Base-by-base conservation (phyloP, 2,113 vertebrate genomes). In the Andinoacara biseriatus region DNA sequence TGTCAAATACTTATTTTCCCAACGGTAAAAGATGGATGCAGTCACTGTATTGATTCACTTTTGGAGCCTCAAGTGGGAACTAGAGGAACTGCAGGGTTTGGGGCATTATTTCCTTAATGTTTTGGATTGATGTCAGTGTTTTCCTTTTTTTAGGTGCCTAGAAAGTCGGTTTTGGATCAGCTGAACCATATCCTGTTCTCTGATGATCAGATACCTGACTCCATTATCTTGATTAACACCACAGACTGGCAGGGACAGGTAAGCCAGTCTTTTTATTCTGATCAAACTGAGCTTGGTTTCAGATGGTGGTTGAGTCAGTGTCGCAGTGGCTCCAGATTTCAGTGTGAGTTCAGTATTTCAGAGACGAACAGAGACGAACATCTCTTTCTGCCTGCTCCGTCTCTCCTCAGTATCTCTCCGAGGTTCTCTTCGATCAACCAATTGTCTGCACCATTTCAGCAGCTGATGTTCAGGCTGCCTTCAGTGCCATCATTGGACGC, bases 201-300 rank as follows among this genome's bases (percentile, higher is more conserved):
- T 31, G 94, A 95, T 4, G 94, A 95, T 3, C 84, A 85, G 24
- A 82, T 95, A 0, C 95, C 95, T 1, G 95, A 95, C 17, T 92
- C 87, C 81, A 90, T 95, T 77, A 90, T 95, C 87, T 89, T 95
- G 78, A 93, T 95, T 78, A 95, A 92, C 87, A 94, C 92, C 38
- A 78, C 82, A 7, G 94, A 95, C 82, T 95, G 94, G 95, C 94
- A 95, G 85, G 95, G 95, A 59, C 95, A 95, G 94, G 95, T 95
- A 58, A n/a, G 91, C 35, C 33, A 5, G n/a, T 7, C 22, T 35
- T 43, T 40, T 72, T 18, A 49, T 20, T 26, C 54, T 24, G 2
- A 18, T 52, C 18, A 62, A n/a, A 22, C 15, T 3, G 14, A 57
- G 31, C 58, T 75, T 35, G 18, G 74, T 40, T 67, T 46, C 40